Base-by-base conservation (phyloP, 2,113 vertebrate species). In the Strigops habroptila region DNA sequence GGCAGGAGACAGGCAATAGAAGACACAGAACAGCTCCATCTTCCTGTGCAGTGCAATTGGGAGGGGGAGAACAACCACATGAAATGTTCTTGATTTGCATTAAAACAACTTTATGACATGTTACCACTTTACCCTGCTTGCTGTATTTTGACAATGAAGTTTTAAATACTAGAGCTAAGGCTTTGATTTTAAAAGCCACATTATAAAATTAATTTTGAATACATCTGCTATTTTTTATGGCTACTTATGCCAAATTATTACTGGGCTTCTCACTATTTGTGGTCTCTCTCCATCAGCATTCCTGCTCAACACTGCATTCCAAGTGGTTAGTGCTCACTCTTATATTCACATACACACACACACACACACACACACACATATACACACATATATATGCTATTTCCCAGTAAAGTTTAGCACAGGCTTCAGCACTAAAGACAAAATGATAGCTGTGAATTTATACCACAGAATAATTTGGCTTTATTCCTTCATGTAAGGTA, bases 21-120 rank as follows among this genome's bases (percentile, higher is more conserved):
- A 79, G 39, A 70, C 24, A 31, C 8, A 33, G 25, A 87, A 64
- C 28, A 79, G 39, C 41, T 87, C 63, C 48, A 43, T 49, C 30
- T 43, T 65, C 7, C 33, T n/a, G n/a, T n/a, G n/a, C n/a, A n/a
- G n/a, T n/a, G 28, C 30, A 57, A 73, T 24, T 0, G 0, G 41
- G 48, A 79, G 25, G 4, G 52, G 16, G 17, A 71, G 39, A 82
- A 60, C 10, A 62, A 44, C 41, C 2, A 6, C 35, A 68, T 4
- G 48, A 79, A 87, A 39, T 67, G 6, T 22, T 85, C 46, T 46
- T 79, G 19, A 24, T 68, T 82, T 88, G 13, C 35, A 59, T 9
- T 60, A 51, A 63, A 83, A 41, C 27, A 25, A 8, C 17, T 64
- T 53, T 25, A 53, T 64, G 78, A 79, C 24, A 35, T 27, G 16